A percentile compares a stretch with the other conserved stretches of the same genome.
These are phyloP conservation scores for Clarias fuscus DNA, from an alignment of 2,797 vertebrate species.

Conservation along the genomic window DNA sequence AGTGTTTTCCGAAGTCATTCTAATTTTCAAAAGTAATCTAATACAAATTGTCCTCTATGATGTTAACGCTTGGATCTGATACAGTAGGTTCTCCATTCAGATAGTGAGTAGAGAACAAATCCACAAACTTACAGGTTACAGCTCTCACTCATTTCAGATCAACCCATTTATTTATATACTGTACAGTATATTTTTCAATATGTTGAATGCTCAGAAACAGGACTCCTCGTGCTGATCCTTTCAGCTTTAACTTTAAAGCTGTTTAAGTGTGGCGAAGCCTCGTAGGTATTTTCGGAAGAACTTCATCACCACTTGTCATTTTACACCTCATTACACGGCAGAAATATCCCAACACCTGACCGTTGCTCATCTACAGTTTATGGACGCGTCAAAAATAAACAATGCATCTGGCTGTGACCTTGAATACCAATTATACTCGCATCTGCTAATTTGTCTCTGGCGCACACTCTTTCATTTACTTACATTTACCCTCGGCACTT, in stretches of 20 bases:
- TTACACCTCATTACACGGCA: conserved; percentile 43
- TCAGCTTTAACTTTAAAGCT: conserved; percentile 23
- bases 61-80: background rate
- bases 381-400: conserved; percentile 51
- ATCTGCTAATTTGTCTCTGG: conserved; percentile 23
- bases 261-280: conserved; percentile 17
- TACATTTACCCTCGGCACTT: background rate
- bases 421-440: conserved; percentile 33
- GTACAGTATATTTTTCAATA: background rate
- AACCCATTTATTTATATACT: too few species aligned
- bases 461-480: background rate
- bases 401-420: conserved; percentile 37
- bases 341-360: conserved; percentile 56
- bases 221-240: conserved; percentile 37
- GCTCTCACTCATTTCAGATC: background rate
- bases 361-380: conserved; percentile 41
- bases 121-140: background rate
- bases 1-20: too few species aligned
- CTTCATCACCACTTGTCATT: conserved; percentile 51
- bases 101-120: background rate
- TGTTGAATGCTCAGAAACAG: background rate
- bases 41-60: too few species aligned
- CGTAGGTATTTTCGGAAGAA: conserved; percentile 58
- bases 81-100: background rate
- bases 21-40: too few species aligned